A percentile compares a stretch with the other conserved stretches of the same genome.
These are phyloP conservation scores for Pelobates cultripes DNA, from an alignment of 2,797 vertebrate genomes.

Conservation along the genomic window DNA sequence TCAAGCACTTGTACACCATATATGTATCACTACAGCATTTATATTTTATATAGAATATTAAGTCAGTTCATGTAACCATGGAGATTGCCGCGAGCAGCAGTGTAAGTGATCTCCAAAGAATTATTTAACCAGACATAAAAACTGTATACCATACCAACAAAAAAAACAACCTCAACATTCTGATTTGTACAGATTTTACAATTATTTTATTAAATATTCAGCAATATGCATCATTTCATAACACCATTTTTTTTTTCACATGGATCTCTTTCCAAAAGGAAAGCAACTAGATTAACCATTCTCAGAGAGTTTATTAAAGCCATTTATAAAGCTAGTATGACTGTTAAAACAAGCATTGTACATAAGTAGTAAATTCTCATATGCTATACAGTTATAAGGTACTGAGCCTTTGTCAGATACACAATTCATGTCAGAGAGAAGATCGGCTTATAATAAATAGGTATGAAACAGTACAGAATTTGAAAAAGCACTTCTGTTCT, in stretches of 20 bases:
- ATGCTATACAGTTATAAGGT: slow-evolving; percentile 55
- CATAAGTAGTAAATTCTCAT: slow-evolving; percentile 32
- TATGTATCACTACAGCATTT: no score
- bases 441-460: slow-evolving; percentile 39
- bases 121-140: no score
- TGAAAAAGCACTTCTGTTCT: slow-evolving; percentile 24
- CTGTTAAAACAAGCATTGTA: slow-evolving; percentile 62
- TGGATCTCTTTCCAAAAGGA: slow-evolving; percentile 60
- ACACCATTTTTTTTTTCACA: slow-evolving; percentile 65
- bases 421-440: slow-evolving; percentile 1
- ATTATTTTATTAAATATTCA: slow-evolving; percentile 72
- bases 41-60: no score
- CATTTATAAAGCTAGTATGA: slow-evolving; percentile 61
- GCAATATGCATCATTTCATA: slow-evolving; percentile 68
- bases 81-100: no score
- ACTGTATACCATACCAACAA: no score
- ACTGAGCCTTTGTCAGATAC: slow-evolving; percentile 45
- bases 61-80: no score
- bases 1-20: no score
- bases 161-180: no score
- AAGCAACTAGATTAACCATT: slow-evolving; percentile 60
- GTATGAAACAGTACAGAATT: slow-evolving; percentile 47
- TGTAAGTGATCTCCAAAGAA: no score
- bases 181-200: slow-evolving; percentile 55
- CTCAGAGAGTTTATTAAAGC: slow-evolving; percentile 55